These are phyloP conservation scores for Beroe ovata DNA, from an alignment of 37 sponge, comb jelly and placozoan genomes.

Conservation along the genomic window DNA sequence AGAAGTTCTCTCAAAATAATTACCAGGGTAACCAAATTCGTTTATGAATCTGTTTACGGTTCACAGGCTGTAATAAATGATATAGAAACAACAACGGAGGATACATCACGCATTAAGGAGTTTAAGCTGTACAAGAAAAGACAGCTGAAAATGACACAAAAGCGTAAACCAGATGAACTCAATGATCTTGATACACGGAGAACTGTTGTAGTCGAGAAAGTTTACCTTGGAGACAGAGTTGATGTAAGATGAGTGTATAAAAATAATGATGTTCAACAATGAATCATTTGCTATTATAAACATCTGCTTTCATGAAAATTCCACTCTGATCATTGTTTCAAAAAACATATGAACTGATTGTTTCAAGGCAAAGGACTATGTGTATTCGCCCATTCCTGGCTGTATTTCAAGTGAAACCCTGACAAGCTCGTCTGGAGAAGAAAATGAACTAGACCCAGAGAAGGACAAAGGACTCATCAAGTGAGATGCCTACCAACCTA, in stretches of 20 bases:
- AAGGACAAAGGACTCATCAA: constrained; percentile 33
- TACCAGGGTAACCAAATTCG: too few species aligned
- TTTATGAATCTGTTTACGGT: too few species aligned
- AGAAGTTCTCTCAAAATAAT: neutral
- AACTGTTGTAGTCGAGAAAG: constrained; percentile 16
- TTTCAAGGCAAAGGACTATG: neutral
- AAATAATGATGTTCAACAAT: too few species aligned
- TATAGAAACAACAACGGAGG: neutral
- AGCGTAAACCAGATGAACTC: neutral
- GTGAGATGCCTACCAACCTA: too few species aligned
- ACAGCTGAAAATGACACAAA: constrained; percentile 3
- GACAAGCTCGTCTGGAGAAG: constrained; percentile 8
- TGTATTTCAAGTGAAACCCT: neutral
- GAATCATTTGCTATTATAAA: too few species aligned
- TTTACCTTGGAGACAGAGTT: constrained; percentile 4
- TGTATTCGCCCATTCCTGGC: neutral
- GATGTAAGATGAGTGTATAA: too few species aligned
- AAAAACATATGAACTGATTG: too few species aligned
- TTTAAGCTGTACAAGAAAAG: neutral
- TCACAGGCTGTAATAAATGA: neutral
- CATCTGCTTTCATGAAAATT: too few species aligned
- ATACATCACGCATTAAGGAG: neutral
- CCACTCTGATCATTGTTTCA: too few species aligned
- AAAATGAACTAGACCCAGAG: constrained; percentile 38
- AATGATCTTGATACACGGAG: neutral